Evolutionary conservation across 2,797 vertebrate genomes (phyloP).

Genomic region (Rhinichthys osculus): DNA sequence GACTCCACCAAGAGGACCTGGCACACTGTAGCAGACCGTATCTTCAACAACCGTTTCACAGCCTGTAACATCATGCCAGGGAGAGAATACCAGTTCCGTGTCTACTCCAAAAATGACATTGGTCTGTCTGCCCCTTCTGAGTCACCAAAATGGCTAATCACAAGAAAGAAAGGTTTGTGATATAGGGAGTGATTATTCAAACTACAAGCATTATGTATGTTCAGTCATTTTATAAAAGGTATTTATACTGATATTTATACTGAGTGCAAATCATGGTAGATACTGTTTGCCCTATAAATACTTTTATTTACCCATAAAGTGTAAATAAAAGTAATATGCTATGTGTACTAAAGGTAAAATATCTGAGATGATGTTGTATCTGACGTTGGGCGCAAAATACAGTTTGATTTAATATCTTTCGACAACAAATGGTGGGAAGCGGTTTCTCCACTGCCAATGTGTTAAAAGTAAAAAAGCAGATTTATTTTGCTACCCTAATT

Average conservation of each 20-base stretch:
- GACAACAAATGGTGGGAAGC: neutral
- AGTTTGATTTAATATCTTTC: neutral
- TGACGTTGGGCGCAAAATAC: neutral
- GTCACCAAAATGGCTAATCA: conserved; percentile 85
- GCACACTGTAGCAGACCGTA: conserved; percentile 80
- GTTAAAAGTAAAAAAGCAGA: neutral
- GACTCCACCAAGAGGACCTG: conserved; percentile 83
- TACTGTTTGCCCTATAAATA: neutral
- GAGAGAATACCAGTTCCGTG: conserved; percentile 88
- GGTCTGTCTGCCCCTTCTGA: conserved; percentile 85
- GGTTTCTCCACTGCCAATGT: neutral
- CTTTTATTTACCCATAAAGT: neutral
- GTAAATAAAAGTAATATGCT: neutral
- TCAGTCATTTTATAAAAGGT: neutral
- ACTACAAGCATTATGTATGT: neutral
- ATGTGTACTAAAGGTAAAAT: neutral
- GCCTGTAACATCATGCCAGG: conserved; percentile 85
- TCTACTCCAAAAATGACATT: conserved; percentile 89
- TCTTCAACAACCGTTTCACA: conserved; percentile 91
- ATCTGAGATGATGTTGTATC: neutral
- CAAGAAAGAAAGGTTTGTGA: conserved; percentile 79
- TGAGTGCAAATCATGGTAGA: neutral
- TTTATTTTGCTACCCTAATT: neutral
- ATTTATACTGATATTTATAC: neutral
- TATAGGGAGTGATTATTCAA: neutral